Base-by-base conservation (phyloP, 2,888 invertebrate species). In the Sturmia bella region DNA sequence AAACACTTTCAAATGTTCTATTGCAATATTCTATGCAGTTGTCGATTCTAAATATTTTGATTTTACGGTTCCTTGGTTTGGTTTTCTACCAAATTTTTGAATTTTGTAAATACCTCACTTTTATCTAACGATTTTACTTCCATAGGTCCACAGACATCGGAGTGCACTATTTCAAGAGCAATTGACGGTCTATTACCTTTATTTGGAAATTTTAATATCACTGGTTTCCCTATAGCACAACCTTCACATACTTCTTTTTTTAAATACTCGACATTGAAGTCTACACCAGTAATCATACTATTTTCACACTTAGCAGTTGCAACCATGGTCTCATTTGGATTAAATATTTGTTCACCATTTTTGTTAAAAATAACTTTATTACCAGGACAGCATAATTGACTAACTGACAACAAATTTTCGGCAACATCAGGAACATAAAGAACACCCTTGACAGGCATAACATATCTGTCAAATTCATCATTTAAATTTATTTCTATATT, bases 131-230 rank as follows among this genome's bases (percentile, higher is more conserved):
- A n/a, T 43, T 43, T 43, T 43, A 3, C 41, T 43, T 24, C 21
- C 24, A 7, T 43, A 13, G 88, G 88, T 21, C 89, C 89, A 84
- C 89, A 89, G 3, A n/a, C 66, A 83, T 90, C 89, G 3, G 87
- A 59, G 64, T 89, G 89, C 4, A 90, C 73, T 19, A 88, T 9
- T 21, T 89, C 86, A 37, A 90, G 81, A 43, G 80, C 45, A 50
- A 73, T 59, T 27, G 48, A 84, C n/a, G 87, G 79, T 45, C 84
- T 75, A 15, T 76, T 73, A 15, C 75, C 80, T 13, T 48, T 52
- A 37, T 64, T 52, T 21, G 76, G 54, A 75, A 86, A 87, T 15
- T 85, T 83, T 50, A 43, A 9, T 56, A 85, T 72, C 6, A 77
- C 68, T n/a, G 85, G 84, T 61, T 85, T 87, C 17, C 85, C 86